Base-by-base conservation (phyloP, 2,888 invertebrate genomes). In the Pachycephus smyrnensis region DNA sequence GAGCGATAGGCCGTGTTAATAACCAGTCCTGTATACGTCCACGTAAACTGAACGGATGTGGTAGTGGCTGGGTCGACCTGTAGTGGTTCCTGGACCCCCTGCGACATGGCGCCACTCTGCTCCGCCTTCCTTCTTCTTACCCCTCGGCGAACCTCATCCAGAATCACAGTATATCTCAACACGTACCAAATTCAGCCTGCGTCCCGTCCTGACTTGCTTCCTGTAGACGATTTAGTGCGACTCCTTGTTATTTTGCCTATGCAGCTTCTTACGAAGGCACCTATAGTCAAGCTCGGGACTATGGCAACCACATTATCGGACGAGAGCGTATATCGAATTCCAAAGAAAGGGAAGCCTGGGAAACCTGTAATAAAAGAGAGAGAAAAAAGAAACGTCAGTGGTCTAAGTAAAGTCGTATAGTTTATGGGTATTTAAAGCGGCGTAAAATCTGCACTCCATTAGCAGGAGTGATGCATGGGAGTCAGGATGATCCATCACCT, bases 31-130 rank as follows among this genome's bases (percentile, higher is more conserved):
- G 36, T 74, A n/a, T 73, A 69, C 37, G 55, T 15, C n/a, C 11
- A 80, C 81, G 75, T 80, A 77, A 55, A 40, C 73, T n/a, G 68
- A 12, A 33, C 23, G 15, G 75, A 12, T 86, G 85, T 84, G 84
- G 85, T 80, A 77, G 82, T 82, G 80, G 76, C 77, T 76, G 68
- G 68, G 75, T 69, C 80, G 74, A 75, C 77, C 75, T 73, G 82
- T 85, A 84, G 84, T 84, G 83, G 85, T 84, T 81, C 82, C 79
- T 79, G 87, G 91, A 91, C 91, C 91, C 91, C 91, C 91, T 90
- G 90, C 90, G 91, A 91, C 87, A 91, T 90, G 91, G 91, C 91
- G 91, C 91, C 91, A 91, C 86, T 84, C 88, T 90, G 90, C 91
- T 89, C 91, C 91, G 91, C 91, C 91, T 87, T 86, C 82, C 81